These are phyloP conservation scores for Mastacembelus armatus DNA, from an alignment of 2,797 vertebrate species.

Conservation along the genomic window DNA sequence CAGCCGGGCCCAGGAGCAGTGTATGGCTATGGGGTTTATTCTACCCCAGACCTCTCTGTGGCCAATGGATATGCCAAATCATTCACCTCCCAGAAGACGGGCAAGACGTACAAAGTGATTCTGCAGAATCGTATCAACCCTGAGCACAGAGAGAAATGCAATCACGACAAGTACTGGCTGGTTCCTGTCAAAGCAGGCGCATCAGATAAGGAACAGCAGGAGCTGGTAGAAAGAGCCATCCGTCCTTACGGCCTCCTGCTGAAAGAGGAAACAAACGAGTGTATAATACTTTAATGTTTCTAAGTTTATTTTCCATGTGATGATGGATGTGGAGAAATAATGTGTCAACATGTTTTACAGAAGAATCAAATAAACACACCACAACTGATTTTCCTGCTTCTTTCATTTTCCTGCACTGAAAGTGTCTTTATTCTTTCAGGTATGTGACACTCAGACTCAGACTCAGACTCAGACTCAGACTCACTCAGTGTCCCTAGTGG, in stretches of 20 bases:
- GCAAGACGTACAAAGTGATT: slow-evolving; percentile 6
- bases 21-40: slow-evolving; percentile 34
- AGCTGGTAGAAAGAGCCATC: slow-evolving; percentile 21
- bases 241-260: slow-evolving; percentile 41
- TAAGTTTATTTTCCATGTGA: too few relatives aligned
- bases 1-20: neutral
- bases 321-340: too few relatives aligned
- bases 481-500: too few relatives aligned
- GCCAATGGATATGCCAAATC: neutral
- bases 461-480: too few relatives aligned
- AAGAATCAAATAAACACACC: too few relatives aligned
- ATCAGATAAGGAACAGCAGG: neutral
- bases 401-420: too few relatives aligned
- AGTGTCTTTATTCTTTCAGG: too few relatives aligned
- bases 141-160: neutral
- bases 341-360: too few relatives aligned
- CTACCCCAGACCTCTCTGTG: slow-evolving; percentile 3
- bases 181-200: accelerated
- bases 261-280: too few relatives aligned
- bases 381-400: too few relatives aligned
- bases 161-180: slow-evolving; percentile 11
- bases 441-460: too few relatives aligned
- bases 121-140: slow-evolving; percentile 54
- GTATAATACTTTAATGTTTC: too few relatives aligned
- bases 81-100: neutral